These are phyloP conservation scores for Darevskia mixta DNA, from an alignment of 2,797 vertebrate species.

Conservation along the genomic window DNA sequence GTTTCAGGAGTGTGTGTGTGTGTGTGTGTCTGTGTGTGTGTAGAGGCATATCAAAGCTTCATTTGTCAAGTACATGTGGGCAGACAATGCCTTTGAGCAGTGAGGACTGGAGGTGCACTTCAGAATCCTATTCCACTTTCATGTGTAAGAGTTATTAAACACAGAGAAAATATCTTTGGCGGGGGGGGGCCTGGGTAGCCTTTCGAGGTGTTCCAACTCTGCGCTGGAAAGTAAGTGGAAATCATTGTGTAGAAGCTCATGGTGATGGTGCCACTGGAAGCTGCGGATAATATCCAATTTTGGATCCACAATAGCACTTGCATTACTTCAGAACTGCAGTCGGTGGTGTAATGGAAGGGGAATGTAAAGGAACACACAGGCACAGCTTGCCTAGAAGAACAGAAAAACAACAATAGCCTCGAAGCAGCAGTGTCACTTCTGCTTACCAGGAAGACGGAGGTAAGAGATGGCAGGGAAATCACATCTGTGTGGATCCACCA, in stretches of 20 bases:
- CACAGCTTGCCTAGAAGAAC: too few species aligned
- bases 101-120: too few species aligned
- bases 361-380: too few species aligned
- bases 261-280: neutral
- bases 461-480: too few species aligned
- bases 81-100: neutral
- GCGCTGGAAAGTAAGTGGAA: neutral
- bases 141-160: too few species aligned
- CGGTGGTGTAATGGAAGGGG: too few species aligned
- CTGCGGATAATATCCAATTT: neutral
- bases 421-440: too few species aligned
- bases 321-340: neutral
- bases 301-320: neutral
- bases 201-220: neutral
- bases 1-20: neutral
- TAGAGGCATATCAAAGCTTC: neutral
- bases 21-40: neutral
- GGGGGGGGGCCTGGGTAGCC: too few species aligned
- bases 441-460: too few species aligned
- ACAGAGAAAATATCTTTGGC: neutral
- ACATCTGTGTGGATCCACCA: too few species aligned
- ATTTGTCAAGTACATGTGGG: neutral
- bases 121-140: neutral
- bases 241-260: neutral
- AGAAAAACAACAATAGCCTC: too few species aligned